Evolutionary conservation across 2,888 invertebrate species (phyloP), one percentile per base, ranked within the genome.

Genomic region (Epinotia bilunana): DNA sequence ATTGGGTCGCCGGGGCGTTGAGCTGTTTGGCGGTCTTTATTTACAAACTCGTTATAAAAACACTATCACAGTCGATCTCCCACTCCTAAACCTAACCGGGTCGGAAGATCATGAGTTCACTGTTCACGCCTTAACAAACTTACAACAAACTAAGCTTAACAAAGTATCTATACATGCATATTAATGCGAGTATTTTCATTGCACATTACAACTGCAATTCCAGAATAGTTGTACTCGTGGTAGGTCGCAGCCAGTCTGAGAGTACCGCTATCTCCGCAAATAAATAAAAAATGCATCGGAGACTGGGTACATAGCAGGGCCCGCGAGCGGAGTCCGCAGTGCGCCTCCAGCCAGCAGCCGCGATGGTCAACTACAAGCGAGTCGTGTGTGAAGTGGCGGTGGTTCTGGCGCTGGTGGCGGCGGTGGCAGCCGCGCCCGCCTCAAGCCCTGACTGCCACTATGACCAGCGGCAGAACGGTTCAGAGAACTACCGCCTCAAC

Each of bases 401-500:
- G 70, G 73, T 90, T 28, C 79, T 84, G 57, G 82, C 81, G 73
- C 73, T 87, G 28, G 72, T 84, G 62, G 79, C 82, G 3, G 73
- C 82, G 5, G 82, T 79, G 2, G 76, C 81, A 2, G 85, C 88
- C 0, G 90, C 92, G 0, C 86, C 90, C 3, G 80, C 85, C 3
- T 82, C 85, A n/a, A 87, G 88, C 76, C 80, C 81, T 69, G 76
- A 78, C 13, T 83, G 84, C 57, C 90, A 92, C 78, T 96, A 95
- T 86, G 97, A 97, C 88, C 97, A 97, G 84, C 91, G 97, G 9
- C 97, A 97, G 86, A 97, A 97, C 84, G 97, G 97, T 1, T 93
- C 95, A 0, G 97, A 97, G 81, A 97, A 97, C 90, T 95, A 95
- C 79, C 94, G 96, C 20, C 89, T 97, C 12, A 95, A 95, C 84